Evolutionary conservation across 2,113 vertebrate species (phyloP).

Genomic region (Catagonus wagneri): DNA sequence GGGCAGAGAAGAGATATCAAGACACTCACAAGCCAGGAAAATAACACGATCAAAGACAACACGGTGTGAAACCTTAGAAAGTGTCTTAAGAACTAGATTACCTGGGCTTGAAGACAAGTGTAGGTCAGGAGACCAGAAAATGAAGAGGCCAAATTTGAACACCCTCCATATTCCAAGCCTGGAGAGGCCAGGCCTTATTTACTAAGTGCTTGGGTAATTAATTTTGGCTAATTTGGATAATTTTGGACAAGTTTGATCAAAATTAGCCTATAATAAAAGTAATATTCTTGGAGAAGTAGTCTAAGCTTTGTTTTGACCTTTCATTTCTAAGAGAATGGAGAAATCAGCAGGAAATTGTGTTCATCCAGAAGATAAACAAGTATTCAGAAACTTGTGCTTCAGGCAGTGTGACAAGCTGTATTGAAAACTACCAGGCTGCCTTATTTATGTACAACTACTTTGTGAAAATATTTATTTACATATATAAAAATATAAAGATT

Average conservation of each 20-base stretch:
- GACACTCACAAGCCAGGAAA: background rate
- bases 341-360: background rate
- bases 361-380: conserved; percentile 21
- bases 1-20: background rate
- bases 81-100: background rate
- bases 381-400: background rate
- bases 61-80: background rate
- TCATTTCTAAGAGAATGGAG: conserved; percentile 32
- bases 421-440: background rate
- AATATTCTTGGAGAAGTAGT: background rate
- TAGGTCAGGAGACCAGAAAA: background rate
- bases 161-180: background rate
- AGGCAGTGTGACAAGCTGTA: background rate
- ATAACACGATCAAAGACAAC: background rate
- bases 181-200: background rate
- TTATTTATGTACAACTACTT: conserved; percentile 12
- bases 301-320: background rate
- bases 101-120: background rate
- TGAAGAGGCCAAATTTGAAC: background rate
- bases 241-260: background rate
- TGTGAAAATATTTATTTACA: background rate
- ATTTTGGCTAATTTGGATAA: conserved; percentile 6
- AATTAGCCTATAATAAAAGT: background rate
- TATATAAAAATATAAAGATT: background rate
- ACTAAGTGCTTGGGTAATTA: background rate